phyloP scores from a whole-genome alignment of 2,888 invertebrate species.

The Lasioglossum malachurum region DNA sequence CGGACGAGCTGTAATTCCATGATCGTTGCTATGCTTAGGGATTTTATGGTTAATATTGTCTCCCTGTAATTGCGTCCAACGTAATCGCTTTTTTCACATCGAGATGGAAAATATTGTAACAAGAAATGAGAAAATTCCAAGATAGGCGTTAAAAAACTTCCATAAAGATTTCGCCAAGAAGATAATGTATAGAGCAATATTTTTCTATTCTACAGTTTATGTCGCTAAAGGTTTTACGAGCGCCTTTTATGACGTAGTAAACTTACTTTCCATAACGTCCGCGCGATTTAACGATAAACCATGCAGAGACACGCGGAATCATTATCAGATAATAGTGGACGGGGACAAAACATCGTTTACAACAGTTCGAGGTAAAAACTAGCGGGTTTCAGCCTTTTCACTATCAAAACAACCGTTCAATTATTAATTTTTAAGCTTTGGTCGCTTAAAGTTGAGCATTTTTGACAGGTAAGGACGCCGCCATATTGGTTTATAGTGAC shows the following conservation, averaged over 20 bases:
- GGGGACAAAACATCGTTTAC: neutral
- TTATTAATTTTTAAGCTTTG: no score
- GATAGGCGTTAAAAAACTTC: conserved; percentile 30
- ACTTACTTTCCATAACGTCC: conserved; percentile 39
- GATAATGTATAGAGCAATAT: conserved; percentile 35
- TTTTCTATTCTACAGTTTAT: conserved; percentile 32
- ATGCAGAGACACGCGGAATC: conserved; percentile 26
- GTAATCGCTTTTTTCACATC: neutral
- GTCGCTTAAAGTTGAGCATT: no score
- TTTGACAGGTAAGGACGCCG: no score
- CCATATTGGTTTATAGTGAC: no score
- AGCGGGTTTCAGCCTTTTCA: neutral
- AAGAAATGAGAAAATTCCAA: neutral
- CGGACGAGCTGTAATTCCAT: neutral
- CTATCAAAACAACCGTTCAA: neutral
- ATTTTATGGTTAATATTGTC: neutral
- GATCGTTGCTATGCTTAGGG: neutral
- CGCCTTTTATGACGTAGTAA: conserved; percentile 36
- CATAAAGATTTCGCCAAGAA: conserved; percentile 29
- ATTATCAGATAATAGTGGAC: conserved; percentile 30
- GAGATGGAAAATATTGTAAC: neutral
- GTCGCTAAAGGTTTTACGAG: conserved; percentile 32
- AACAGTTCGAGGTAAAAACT: neutral
- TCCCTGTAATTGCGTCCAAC: neutral
- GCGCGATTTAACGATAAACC: conserved; percentile 45